Conservation (phyloP, 2,797 vertebrate species). For the Bucorvus abyssinicus region DNA sequence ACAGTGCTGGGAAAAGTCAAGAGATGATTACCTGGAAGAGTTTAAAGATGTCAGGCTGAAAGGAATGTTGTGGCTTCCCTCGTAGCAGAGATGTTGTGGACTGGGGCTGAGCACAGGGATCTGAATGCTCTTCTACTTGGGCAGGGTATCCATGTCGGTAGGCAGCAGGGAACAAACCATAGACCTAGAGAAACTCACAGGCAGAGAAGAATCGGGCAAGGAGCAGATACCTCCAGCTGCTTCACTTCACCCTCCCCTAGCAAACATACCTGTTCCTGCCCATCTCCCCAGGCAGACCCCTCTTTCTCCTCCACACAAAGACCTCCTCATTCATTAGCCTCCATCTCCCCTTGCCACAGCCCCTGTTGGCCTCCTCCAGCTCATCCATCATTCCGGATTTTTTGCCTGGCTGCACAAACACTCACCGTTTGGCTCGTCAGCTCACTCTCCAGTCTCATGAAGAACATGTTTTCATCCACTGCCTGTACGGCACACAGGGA, state of each 20-base stretch:
- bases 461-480: slow-evolving; percentile 80
- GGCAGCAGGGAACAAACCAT: slow-evolving; percentile 46
- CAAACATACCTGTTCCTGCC: not conserved
- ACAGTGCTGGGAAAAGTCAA: not conserved
- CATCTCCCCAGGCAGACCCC: not conserved
- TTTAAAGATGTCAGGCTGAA: slow-evolving; percentile 48
- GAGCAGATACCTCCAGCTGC: not conserved
- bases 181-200: slow-evolving; percentile 43
- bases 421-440: slow-evolving; percentile 77
- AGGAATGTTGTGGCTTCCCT: not conserved
- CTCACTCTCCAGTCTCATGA: slow-evolving; percentile 70
- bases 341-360: not conserved
- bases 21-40: slow-evolving; percentile 39
- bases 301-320: not conserved
- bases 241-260: not conserved
- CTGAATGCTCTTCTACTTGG: slow-evolving; percentile 40
- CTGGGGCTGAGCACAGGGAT: not conserved
- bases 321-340: not conserved
- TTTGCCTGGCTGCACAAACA: not conserved
- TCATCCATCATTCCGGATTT: not conserved
- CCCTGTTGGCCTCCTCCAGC: not conserved
- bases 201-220: not conserved
- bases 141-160: slow-evolving; percentile 37
- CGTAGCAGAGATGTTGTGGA: not conserved
- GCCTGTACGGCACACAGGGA: slow-evolving; percentile 85